Base-by-base conservation (phyloP, 2,797 vertebrate genomes). In the Tangara arthus region DNA sequence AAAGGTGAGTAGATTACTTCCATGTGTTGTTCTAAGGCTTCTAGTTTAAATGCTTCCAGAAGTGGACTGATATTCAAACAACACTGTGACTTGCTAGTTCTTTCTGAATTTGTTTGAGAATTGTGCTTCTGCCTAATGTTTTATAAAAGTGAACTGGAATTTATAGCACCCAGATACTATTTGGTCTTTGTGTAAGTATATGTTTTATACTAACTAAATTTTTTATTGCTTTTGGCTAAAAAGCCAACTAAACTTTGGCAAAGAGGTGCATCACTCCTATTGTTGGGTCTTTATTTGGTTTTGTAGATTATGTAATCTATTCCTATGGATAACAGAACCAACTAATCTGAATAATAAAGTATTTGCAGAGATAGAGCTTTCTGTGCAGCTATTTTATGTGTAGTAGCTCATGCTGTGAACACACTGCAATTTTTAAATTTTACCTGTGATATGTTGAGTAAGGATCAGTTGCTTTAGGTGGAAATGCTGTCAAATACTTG, bases 1-100 rank as follows among this genome's bases (percentile, higher is more conserved):
- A 92, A 84, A 95, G 95, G 96, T 97, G 84, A 95, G 95, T 94
- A 61, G 60, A 84, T 94, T 89, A 49, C 53, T 92, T 93, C 88
- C 70, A 73, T 87, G 44, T 93, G 68, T 85, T 93, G 24, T 63
- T 87, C 30, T 84, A 30, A 87, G 47, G 23, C 39, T 89, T 90
- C 18, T 27, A 34, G 61, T 28, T 88, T 93, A 87, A 95, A 72
- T 49, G 24, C 61, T 94, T 95, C 75, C 39, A 19, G 78, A 77
- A 77, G 53, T 26, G 22, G 28, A 12, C 34, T 60, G 73, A 82
- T 89, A 19, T 2, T 82, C 66, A 61, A 87, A 76, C 30, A 87
- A 27, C 1, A 1, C 8, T 19, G 8, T 73, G 12, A 37, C 44
- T 70, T 70, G 32, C 34, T 41, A 49, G 23, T 35, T 39, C 42